These are phyloP conservation scores for Strix uralensis DNA, from an alignment of 2,113 vertebrate genomes.

Conservation along the genomic window DNA sequence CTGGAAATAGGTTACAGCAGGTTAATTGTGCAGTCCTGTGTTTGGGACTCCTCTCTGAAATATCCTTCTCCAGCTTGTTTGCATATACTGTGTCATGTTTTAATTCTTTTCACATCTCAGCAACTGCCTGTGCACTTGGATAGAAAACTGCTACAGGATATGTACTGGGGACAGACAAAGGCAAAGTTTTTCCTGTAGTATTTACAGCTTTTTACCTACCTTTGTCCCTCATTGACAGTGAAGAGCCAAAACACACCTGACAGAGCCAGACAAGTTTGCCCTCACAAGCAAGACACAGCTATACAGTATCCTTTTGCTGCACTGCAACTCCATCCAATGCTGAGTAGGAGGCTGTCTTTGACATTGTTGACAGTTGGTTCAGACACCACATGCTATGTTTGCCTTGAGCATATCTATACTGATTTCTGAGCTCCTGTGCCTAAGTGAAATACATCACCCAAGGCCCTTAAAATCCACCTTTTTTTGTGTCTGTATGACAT, in stretches of 20 bases:
- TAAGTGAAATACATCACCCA: neutral
- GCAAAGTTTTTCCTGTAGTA: neutral
- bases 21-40: neutral
- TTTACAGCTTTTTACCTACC: neutral
- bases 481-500: neutral
- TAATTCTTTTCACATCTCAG: neutral
- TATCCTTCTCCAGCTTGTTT: neutral
- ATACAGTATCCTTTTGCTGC: neutral
- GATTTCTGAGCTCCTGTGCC: neutral
- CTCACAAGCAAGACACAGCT: neutral
- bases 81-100: neutral
- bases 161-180: neutral
- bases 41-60: neutral
- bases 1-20: neutral
- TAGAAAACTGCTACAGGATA: neutral
- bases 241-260: neutral
- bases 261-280: neutral
- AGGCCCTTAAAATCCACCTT: neutral
- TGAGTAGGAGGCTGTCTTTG: neutral
- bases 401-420: neutral
- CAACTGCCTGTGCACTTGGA: neutral
- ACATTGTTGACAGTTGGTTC: neutral
- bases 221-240: neutral
- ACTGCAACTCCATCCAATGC: fast-evolving
- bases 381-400: neutral